Evolutionary conservation across 2,888 invertebrate species (phyloP).

Genomic region (Apantesis nais): DNA sequence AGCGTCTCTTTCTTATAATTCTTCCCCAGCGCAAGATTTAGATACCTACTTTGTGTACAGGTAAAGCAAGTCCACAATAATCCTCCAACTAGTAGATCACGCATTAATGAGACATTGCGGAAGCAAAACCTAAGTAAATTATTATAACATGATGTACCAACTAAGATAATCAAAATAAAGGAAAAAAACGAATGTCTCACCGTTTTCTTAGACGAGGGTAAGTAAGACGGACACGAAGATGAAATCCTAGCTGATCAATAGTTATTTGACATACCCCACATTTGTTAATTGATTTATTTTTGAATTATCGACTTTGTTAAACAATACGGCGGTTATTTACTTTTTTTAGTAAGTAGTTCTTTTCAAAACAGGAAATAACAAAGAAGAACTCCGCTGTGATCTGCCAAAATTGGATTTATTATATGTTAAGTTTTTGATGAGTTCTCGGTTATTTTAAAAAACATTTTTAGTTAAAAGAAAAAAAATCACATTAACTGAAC

Average conservation of each 20-base stretch:
- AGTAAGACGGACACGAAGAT: background rate
- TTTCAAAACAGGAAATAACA: no score
- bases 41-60: background rate
- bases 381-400: no score
- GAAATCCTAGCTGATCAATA: background rate
- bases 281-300: background rate
- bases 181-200: constrained; percentile 6
- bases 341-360: no score
- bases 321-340: no score
- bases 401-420: no score
- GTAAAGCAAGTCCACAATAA: background rate
- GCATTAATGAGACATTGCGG: background rate
- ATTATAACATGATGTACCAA: background rate
- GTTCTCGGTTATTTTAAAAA: no score
- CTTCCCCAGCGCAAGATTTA: background rate
- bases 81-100: background rate
- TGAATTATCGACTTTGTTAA: no score
- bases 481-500: no score
- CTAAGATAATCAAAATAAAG: constrained; percentile 5
- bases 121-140: background rate
- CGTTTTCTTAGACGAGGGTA: constrained; percentile 9
- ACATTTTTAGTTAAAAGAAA: no score
- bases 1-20: no score
- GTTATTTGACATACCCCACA: background rate
- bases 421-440: no score